phyloP scores from a whole-genome alignment of 2,888 invertebrate genomes.

The Stegana nigrithorax region DNA sequence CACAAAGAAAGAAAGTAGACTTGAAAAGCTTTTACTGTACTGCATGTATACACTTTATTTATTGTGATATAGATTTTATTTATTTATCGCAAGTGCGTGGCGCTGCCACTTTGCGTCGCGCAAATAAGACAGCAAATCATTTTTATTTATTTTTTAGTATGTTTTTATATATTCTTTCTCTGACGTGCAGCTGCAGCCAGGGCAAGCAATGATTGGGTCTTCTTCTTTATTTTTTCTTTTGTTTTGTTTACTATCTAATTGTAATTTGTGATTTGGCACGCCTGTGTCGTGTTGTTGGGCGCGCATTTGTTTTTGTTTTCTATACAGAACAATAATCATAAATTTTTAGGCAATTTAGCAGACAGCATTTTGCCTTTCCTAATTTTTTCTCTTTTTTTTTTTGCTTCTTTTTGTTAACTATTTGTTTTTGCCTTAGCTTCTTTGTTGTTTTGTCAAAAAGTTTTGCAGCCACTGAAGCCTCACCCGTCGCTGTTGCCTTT shows the following conservation, averaged over 20 bases:
- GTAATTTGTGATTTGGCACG: conserved; percentile 2
- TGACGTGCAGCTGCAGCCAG: too few species aligned
- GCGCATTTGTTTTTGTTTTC: conserved; percentile 29
- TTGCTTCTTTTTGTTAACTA: conserved; percentile 44
- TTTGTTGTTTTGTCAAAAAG: conserved; percentile 17
- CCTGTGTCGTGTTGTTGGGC: background rate
- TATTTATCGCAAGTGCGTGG: too few species aligned
- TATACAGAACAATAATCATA: conserved; percentile 55
- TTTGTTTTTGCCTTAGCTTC: conserved; percentile 34
- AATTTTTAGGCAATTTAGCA: conserved; percentile 49
- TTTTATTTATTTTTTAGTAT: too few species aligned
- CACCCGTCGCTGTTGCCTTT: conserved; percentile 27
- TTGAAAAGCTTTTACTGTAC: too few species aligned
- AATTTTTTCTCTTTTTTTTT: conserved; percentile 34
- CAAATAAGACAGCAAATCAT: too few species aligned
- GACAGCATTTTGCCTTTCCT: conserved; percentile 23
- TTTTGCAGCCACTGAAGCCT: background rate
- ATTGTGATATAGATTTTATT: too few species aligned
- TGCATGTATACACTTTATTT: too few species aligned
- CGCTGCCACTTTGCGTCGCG: too few species aligned
- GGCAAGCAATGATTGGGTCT: too few species aligned
- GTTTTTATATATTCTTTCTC: too few species aligned
- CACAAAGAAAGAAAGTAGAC: too few species aligned
- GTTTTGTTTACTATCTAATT: background rate
- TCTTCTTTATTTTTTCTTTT: too few species aligned